Evolutionary conservation across 2,888 invertebrate species (phyloP).

Genomic region (Apamea monoglypha): DNA sequence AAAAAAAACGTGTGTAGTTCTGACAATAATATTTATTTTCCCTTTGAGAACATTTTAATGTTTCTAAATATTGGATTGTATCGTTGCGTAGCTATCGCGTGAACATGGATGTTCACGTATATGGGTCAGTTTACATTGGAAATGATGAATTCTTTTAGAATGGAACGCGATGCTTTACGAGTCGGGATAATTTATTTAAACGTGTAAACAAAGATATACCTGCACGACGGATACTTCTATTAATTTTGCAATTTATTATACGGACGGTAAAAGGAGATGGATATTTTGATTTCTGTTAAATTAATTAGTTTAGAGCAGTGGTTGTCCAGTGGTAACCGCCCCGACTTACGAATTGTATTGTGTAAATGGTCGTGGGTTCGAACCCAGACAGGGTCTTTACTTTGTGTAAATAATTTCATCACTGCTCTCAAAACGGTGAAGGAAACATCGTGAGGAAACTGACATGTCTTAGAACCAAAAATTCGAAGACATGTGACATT

Average conservation of each 20-base stretch:
- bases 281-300: background rate
- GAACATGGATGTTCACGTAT: constrained; percentile 19
- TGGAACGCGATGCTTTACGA: constrained; percentile 60
- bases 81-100: constrained; percentile 24
- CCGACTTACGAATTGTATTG: no score
- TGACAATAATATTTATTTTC: constrained; percentile 26
- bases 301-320: no score
- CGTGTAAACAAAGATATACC: constrained; percentile 53
- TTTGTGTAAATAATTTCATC: no score
- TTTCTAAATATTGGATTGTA: constrained; percentile 57
- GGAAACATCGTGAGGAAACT: no score
- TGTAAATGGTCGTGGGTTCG: no score
- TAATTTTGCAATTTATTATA: constrained; percentile 43
- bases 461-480: no score
- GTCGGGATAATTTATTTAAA: constrained; percentile 62
- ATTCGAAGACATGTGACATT: no score
- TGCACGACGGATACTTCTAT: constrained; percentile 58
- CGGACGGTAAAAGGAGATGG: background rate
- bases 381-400: no score
- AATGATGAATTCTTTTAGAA: constrained; percentile 66
- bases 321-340: no score
- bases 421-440: no score
- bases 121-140: constrained; percentile 64
- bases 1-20: background rate
- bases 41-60: constrained; percentile 43